Evolutionary conservation across 2,797 vertebrate genomes (phyloP).

Genomic region (Apogon talboti): DNA sequence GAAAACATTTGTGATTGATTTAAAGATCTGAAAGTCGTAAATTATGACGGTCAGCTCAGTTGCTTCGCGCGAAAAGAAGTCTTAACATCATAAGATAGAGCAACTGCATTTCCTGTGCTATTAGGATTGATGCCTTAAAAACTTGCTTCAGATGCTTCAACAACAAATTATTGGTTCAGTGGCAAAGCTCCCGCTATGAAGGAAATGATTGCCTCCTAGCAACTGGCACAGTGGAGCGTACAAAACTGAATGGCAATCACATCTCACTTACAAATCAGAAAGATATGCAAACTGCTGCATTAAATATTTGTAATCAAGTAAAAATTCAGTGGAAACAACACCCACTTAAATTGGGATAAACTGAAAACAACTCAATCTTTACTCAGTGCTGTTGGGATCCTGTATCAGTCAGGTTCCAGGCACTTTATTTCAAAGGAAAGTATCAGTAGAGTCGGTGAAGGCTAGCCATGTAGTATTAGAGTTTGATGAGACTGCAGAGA

Average conservation of each 20-base stretch:
- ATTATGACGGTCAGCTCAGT: constrained; percentile 65
- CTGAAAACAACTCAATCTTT: constrained; percentile 39
- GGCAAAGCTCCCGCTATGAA: constrained; percentile 69
- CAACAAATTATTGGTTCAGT: constrained; percentile 70
- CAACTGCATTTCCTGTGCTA: constrained; percentile 58
- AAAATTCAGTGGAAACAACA: constrained; percentile 53
- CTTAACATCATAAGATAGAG: constrained; percentile 64
- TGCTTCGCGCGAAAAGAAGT: constrained; percentile 57
- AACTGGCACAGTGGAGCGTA: constrained; percentile 58
- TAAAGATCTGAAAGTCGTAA: constrained; percentile 67
- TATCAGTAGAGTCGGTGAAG: constrained; percentile 48
- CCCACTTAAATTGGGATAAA: constrained; percentile 46
- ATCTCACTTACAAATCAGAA: constrained; percentile 73
- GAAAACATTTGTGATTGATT: constrained; percentile 68
- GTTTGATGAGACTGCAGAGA: constrained; percentile 72
- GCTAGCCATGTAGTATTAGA: constrained; percentile 54
- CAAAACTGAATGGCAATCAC: constrained; percentile 72
- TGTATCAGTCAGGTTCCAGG: constrained; percentile 25
- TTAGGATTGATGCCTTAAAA: constrained; percentile 74
- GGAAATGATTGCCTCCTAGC: constrained; percentile 73
- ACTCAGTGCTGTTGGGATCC: constrained; percentile 23
- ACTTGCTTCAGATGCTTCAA: constrained; percentile 72
- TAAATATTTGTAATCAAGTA: constrained; percentile 75
- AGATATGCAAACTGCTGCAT: constrained; percentile 61
- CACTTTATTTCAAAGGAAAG: constrained; percentile 53